phyloP scores from a whole-genome alignment of 2,888 invertebrate genomes.

The Eulithis prunata region DNA sequence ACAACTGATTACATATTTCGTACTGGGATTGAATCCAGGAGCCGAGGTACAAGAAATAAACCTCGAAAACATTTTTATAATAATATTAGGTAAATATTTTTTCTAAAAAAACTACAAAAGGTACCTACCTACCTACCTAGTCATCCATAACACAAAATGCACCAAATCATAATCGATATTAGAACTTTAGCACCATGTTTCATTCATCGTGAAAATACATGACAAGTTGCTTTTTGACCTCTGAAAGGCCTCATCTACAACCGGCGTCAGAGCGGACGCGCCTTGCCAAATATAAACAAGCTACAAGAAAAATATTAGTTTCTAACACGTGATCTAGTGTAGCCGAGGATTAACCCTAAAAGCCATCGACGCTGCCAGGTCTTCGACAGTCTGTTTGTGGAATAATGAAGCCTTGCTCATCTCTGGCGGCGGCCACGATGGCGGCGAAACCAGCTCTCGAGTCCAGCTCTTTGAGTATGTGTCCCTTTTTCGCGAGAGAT shows the following conservation, averaged over 20 bases:
- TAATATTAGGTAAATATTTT: too few species aligned
- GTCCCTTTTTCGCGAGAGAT: constrained; percentile 78
- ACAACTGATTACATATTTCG: background rate
- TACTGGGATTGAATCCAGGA: background rate
- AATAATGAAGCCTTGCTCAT: constrained; percentile 63
- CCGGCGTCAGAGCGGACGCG: background rate
- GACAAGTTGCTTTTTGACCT: too few species aligned
- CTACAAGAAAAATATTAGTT: background rate
- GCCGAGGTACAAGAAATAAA: too few species aligned
- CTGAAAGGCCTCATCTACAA: too few species aligned
- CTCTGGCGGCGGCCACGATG: constrained; percentile 81
- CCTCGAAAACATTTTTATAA: too few species aligned
- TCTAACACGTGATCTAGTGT: background rate
- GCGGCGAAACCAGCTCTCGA: constrained; percentile 87
- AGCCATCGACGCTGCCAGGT: constrained; percentile 78
- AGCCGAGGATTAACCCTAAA: constrained; percentile 46
- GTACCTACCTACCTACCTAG: too few species aligned
- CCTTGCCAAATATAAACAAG: background rate
- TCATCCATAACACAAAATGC: background rate
- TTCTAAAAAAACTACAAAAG: too few species aligned
- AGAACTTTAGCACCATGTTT: background rate
- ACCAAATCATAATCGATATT: background rate
- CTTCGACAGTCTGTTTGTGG: constrained; percentile 77
- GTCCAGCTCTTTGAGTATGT: constrained; percentile 71
- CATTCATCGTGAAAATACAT: background rate